Evolutionary conservation across 2,888 invertebrate genomes (phyloP).

Genomic region (Tridacna gigas): DNA sequence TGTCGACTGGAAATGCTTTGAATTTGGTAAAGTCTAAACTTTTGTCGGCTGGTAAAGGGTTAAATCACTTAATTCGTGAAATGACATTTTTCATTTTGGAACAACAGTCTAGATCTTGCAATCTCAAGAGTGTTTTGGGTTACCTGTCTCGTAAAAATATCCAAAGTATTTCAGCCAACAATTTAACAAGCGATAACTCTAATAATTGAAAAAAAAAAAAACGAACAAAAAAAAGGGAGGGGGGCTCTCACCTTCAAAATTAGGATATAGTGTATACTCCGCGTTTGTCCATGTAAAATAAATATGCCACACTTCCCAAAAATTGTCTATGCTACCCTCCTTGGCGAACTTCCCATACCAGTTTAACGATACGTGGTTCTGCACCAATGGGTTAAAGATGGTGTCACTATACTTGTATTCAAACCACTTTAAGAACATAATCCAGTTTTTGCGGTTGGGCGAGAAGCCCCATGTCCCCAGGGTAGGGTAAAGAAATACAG

Average conservation of each 20-base stretch:
- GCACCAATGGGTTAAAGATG: constrained; percentile 29
- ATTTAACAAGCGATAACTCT: too few relatives aligned
- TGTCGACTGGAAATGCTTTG: too few relatives aligned
- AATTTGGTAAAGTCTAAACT: too few relatives aligned
- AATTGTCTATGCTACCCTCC: constrained; percentile 5
- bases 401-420: constrained; percentile 1
- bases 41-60: too few relatives aligned
- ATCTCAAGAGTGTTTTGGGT: too few relatives aligned
- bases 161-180: too few relatives aligned
- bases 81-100: too few relatives aligned
- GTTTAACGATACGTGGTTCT: constrained; percentile 15
- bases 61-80: too few relatives aligned
- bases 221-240: neutral
- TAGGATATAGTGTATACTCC: constrained; percentile 7
- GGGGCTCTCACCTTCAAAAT: constrained; percentile 13
- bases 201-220: neutral
- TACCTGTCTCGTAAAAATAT: too few relatives aligned
- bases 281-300: constrained; percentile 4
- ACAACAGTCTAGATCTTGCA: too few relatives aligned
- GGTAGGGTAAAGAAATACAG: constrained; percentile 51
- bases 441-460: constrained; percentile 48
- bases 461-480: constrained; percentile 55
- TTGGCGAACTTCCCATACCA: constrained; percentile 33
- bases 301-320: constrained; percentile 23
- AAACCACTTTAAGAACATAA: constrained; percentile 36